Percentiles rank a stretch among this genome's conserved stretches.
These are phyloP conservation scores for Gila orcuttii DNA, from an alignment of 2,113 vertebrate genomes.

Conservation along the genomic window DNA sequence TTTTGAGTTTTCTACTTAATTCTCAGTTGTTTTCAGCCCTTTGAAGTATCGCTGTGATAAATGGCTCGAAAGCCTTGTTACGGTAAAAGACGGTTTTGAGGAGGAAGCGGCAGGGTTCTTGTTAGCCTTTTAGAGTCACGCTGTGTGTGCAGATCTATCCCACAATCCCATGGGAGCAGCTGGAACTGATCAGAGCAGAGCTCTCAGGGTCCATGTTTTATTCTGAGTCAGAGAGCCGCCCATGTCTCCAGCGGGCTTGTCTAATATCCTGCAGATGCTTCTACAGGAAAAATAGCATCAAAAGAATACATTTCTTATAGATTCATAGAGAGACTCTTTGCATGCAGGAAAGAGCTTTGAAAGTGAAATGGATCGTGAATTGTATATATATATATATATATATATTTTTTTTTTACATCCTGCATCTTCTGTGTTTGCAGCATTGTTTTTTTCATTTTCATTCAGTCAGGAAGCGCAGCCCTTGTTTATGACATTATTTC, in stretches of 20 bases:
- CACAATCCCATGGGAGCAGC: background rate
- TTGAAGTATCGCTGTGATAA: background rate
- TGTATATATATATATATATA: background rate
- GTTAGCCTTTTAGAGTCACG: slow-evolving; percentile 16
- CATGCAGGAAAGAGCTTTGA: background rate
- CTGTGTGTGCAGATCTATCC: slow-evolving; percentile 1
- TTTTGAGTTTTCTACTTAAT: too few species aligned
- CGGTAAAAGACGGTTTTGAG: slow-evolving; percentile 13
- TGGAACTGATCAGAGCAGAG: slow-evolving; percentile 16
- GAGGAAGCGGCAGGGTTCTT: slow-evolving; percentile 10
- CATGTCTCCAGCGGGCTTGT: slow-evolving; percentile 17
- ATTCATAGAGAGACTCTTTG: background rate
- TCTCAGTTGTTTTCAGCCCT: background rate
- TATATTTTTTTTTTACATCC: background rate
- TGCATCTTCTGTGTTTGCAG: background rate
- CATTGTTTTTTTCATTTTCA: background rate
- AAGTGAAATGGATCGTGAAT: background rate
- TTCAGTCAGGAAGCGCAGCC: background rate
- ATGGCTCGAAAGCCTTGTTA: background rate
- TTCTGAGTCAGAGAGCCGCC: background rate
- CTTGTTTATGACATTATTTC: background rate
- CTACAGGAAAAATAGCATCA: slow-evolving; percentile 1
- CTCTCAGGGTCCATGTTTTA: slow-evolving; percentile 6
- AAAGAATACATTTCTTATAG: slow-evolving; percentile 1
- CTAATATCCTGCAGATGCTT: slow-evolving; percentile 29